Percentiles rank a stretch among this genome's conserved stretches.
Evolutionary conservation across 2,888 invertebrate species (phyloP).

Genomic region (Pediacus dermestoides): DNA sequence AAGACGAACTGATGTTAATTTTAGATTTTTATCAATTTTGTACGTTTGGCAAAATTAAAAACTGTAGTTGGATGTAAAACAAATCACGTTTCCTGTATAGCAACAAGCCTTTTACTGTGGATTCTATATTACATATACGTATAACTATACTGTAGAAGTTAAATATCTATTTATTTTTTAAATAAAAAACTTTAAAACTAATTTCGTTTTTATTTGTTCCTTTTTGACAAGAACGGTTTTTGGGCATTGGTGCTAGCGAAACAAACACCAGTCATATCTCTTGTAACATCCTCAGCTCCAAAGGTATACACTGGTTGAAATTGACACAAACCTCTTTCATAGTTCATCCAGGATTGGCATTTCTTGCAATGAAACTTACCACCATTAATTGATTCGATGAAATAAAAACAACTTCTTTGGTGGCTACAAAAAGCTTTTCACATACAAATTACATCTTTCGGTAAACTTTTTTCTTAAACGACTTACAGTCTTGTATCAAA

Average conservation of each 20-base stretch:
- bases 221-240: constrained; percentile 3
- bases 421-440: constrained; percentile 6
- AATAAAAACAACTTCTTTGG: constrained; percentile 1
- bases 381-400: constrained; percentile 3
- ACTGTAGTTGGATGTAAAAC: too few relatives aligned
- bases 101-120: too few relatives aligned
- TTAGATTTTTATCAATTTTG: too few relatives aligned
- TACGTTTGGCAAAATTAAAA: too few relatives aligned
- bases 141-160: too few relatives aligned
- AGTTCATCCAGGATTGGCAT: neutral
- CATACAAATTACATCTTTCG: neutral
- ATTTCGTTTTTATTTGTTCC: too few relatives aligned
- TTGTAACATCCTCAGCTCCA: neutral
- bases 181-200: too few relatives aligned
- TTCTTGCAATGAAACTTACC: neutral
- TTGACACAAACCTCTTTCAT: neutral
- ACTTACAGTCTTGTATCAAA: constrained; percentile 5
- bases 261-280: constrained; percentile 1
- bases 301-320: neutral
- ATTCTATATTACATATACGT: too few relatives aligned
- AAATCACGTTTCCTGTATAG: too few relatives aligned
- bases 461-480: neutral
- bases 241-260: neutral
- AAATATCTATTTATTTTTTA: too few relatives aligned
- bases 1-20: too few relatives aligned